A percentile compares a stretch with the other conserved stretches of the same genome.
Evolutionary conservation across 2,888 invertebrate genomes (phyloP).

Genomic region (Spodoptera picta): DNA sequence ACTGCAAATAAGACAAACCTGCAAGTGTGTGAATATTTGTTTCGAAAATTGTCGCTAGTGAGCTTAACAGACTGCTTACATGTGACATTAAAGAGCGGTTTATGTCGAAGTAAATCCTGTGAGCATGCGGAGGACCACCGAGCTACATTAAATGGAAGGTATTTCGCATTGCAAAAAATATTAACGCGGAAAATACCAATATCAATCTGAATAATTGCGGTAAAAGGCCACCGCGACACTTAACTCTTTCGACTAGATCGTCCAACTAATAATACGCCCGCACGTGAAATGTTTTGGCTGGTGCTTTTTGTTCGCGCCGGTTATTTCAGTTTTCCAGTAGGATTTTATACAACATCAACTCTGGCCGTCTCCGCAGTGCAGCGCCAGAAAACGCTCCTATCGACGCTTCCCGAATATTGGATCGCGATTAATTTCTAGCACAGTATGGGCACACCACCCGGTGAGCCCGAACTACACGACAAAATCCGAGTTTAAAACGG

Average conservation of each 20-base stretch:
- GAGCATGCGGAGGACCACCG: constrained; percentile 45
- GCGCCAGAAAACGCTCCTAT: constrained; percentile 62
- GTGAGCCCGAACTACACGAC: constrained; percentile 62
- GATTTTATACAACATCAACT: constrained; percentile 86
- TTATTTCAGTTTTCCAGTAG: constrained; percentile 89
- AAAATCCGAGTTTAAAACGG: constrained; percentile 61
- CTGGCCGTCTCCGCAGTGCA: constrained; percentile 82
- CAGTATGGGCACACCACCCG: constrained; percentile 65
- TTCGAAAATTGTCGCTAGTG: constrained; percentile 52
- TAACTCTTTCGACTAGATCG: constrained; percentile 87
- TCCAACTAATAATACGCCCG: constrained; percentile 88
- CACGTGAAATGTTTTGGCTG: constrained; percentile 89
- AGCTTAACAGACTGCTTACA: constrained; percentile 64
- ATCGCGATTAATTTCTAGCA: constrained; percentile 55
- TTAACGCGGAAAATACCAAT: constrained; percentile 69
- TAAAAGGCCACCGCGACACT: constrained; percentile 82
- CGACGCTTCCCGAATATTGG: constrained; percentile 49
- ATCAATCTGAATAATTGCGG: constrained; percentile 75
- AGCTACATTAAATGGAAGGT: constrained; percentile 57
- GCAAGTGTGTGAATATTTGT: constrained; percentile 47
- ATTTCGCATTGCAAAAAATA: constrained; percentile 58
- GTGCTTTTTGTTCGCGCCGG: constrained; percentile 88
- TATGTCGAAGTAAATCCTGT: constrained; percentile 69
- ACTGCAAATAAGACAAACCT: constrained; percentile 49
- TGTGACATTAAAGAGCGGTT: constrained; percentile 68